These are phyloP conservation scores for Ooceraea biroi DNA, from an alignment of 1,140 invertebrate species.

Conservation along the genomic window DNA sequence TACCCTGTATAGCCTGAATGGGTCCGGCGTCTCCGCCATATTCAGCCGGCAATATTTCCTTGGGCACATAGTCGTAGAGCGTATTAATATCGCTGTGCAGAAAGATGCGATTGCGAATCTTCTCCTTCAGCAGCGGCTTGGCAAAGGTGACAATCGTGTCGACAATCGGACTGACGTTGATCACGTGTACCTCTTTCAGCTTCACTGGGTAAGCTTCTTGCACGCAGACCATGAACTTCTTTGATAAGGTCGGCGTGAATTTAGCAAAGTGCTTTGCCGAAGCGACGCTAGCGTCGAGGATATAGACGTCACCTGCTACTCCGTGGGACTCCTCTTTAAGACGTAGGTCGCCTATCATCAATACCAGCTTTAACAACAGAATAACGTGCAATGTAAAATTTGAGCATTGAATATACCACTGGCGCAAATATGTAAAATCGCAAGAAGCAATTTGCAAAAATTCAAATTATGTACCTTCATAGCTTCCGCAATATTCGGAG, in stretches of 20 bases:
- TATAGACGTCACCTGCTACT: conserved; percentile 93
- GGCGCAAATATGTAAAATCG: no score
- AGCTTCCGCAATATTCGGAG: conserved; percentile 88
- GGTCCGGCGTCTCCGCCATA: conserved; percentile 92
- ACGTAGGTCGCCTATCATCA: conserved; percentile 94
- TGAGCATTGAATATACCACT: no score
- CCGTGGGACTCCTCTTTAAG: conserved; percentile 91
- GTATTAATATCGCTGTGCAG: conserved; percentile 91
- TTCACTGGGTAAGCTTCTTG: conserved; percentile 95
- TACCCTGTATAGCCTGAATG: conserved; percentile 90
- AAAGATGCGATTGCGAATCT: conserved; percentile 93
- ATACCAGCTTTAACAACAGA: conserved; percentile 84
- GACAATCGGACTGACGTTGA: conserved; percentile 93
- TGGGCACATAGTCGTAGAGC: conserved; percentile 91
- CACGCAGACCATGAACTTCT: conserved; percentile 93
- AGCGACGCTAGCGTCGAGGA: conserved; percentile 91
- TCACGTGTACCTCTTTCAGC: conserved; percentile 93
- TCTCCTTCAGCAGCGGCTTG: conserved; percentile 94
- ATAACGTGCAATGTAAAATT: background rate
- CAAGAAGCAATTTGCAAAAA: no score
- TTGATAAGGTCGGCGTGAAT: conserved; percentile 91
- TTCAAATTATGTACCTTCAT: conserved; percentile 87
- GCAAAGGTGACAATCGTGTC: conserved; percentile 94
- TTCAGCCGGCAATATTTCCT: conserved; percentile 92
- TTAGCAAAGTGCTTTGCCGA: conserved; percentile 92